A percentile compares a stretch with the other conserved stretches of the same genome.
Conservation (phyloP, 2,113 vertebrate species). For the Formicarius rufipectus region DNA sequence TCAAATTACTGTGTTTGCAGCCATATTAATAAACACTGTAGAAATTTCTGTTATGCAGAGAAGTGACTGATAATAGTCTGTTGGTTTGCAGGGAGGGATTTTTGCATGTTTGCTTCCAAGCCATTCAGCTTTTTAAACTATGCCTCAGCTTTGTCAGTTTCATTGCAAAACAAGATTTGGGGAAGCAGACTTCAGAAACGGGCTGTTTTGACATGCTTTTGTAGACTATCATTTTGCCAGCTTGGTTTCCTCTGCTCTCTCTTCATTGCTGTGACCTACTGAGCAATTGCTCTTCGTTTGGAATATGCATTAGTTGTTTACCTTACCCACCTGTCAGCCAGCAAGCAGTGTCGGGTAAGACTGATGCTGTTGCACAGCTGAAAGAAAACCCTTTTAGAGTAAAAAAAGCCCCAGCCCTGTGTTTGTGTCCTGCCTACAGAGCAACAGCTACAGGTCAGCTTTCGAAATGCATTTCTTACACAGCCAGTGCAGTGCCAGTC, state of each 20-base stretch:
- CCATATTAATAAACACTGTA: background rate
- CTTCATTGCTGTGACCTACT: background rate
- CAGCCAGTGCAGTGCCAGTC: background rate
- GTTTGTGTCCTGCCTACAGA: conserved; percentile 23
- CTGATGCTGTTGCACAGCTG: background rate
- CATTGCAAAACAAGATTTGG: background rate
- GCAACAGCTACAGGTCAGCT: conserved; percentile 47
- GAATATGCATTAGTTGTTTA: background rate
- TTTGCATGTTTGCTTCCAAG: background rate
- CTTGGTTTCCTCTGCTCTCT: background rate
- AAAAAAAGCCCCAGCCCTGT: background rate
- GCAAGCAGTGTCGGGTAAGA: background rate
- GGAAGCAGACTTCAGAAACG: background rate
- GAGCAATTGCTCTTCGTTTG: background rate
- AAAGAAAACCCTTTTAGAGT: background rate
- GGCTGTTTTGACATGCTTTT: background rate
- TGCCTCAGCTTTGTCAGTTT: background rate
- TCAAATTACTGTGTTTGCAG: background rate
- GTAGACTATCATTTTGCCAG: background rate
- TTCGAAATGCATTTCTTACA: background rate
- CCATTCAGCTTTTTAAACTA: background rate
- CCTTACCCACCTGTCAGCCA: conserved; percentile 32
- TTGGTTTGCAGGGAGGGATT: background rate
- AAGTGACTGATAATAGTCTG: background rate
- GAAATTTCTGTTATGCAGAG: background rate